Conservation (phyloP, 2,113 vertebrate species). For the Gallinago paraguaiae region DNA sequence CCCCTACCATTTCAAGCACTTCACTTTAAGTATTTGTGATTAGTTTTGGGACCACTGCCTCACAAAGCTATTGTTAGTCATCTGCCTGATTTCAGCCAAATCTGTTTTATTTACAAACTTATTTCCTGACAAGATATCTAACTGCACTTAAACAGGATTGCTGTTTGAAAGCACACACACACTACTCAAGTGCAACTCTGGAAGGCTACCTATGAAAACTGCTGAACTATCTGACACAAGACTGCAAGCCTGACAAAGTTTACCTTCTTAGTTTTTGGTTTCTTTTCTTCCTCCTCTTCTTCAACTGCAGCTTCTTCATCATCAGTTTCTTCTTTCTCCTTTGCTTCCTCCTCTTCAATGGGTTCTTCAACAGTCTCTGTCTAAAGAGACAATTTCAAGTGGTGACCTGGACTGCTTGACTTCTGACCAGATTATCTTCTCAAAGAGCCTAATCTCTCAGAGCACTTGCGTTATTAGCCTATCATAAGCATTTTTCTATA, state of each 20-base stretch:
- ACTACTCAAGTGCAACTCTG: neutral
- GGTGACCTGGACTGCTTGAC: neutral
- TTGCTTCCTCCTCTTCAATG: conserved; percentile 86
- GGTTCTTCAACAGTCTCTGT: conserved; percentile 97
- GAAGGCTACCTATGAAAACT: neutral
- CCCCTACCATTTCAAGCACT: neutral
- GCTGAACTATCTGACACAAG: accelerated
- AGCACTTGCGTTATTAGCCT: neutral
- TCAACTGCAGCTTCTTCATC: conserved; percentile 91
- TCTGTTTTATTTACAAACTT: neutral
- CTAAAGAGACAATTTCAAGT: conserved; percentile 62
- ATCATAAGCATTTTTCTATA: neutral
- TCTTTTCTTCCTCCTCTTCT: conserved; percentile 94
- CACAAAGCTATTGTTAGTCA: neutral
- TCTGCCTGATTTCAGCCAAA: neutral
- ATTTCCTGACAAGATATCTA: neutral
- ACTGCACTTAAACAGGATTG: neutral
- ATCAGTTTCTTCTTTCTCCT: conserved; percentile 79
- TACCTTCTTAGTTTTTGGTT: conserved; percentile 96
- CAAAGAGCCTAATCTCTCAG: neutral
- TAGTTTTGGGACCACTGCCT: neutral
- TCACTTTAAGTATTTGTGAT: neutral
- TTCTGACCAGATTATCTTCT: neutral
- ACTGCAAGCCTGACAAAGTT: neutral
- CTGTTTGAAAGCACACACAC: neutral